Base-by-base conservation (phyloP, 2,888 invertebrate species). In the Nephrotoma appendiculata region DNA sequence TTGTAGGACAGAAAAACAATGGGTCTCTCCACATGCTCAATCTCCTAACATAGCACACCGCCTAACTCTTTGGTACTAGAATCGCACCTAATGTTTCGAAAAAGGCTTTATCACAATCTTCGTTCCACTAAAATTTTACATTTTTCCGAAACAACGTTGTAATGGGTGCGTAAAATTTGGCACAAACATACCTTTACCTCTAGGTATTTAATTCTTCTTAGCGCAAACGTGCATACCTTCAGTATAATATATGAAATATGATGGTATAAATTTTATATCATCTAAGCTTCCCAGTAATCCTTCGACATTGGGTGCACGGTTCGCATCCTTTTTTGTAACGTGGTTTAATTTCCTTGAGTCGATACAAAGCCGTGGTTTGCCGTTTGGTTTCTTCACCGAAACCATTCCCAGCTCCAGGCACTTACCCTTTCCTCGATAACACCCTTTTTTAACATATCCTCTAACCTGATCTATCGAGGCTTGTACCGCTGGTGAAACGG, bases 331-430 rank as follows among this genome's bases (percentile, higher is more conserved):
- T 31, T 42, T 45, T 1, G 84, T 87, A 5, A n/a, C 15, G 2
- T 5, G 7, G 52, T 86, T 87, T 9, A 87, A 11, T 57, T 86
- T 86, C 15, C 86, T 12, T 1, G 45, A 19, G 12, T 87, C 86
- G 15, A 87, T 43, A 83, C 87, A 86, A 1, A 42, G 15, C 4
- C 41, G 5, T 11, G 41, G 11, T 84, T 11, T 85, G 19, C 41
- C 85, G 9, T 71, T 83, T 15, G 1, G 48, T 41, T 45, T 90
- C 6, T 87, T 86, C 0, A 89, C 88, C 44, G 90, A 88, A 0
- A 89, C 88, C 5, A 89, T 88, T 1, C 89, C 2, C 89, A 89
- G 6, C 89, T 88, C 90, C 90, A 90, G 1, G 88, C 87, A 41
- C 89, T n/a, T n/a, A n/a, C n/a, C n/a, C n/a, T n/a, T n/a, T n/a